These are phyloP conservation scores for Etheostoma perlongum DNA, from an alignment of 2,797 vertebrate species.

Conservation along the genomic window DNA sequence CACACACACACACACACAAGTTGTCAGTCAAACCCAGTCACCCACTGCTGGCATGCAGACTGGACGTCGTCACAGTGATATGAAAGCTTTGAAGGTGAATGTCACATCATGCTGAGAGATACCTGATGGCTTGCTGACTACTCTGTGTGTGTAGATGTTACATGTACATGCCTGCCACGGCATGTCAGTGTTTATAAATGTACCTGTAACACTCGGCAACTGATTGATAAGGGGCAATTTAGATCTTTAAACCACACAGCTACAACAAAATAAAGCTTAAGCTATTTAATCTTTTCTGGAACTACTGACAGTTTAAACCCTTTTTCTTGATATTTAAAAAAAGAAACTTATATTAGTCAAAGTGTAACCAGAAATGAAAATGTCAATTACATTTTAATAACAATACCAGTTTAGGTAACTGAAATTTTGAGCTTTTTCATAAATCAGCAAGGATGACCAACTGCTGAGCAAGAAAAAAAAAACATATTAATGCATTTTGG, in stretches of 20 bases:
- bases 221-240: background rate
- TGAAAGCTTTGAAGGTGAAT: constrained; percentile 60
- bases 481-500: background rate
- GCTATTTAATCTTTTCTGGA: background rate
- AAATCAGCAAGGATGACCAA: background rate
- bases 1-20: background rate
- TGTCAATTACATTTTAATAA: background rate
- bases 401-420: background rate
- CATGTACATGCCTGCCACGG: constrained; percentile 25
- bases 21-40: constrained; percentile 59
- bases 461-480: background rate
- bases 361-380: background rate
- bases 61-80: constrained; percentile 54
- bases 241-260: background rate
- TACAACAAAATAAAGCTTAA: background rate
- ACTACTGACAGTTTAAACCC: background rate
- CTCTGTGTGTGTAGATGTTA: constrained; percentile 8
- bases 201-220: constrained; percentile 3
- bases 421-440: background rate
- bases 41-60: constrained; percentile 62
- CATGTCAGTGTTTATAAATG: constrained; percentile 31
- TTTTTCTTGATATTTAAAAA: background rate
- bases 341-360: background rate
- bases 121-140: constrained; percentile 57
- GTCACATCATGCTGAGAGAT: constrained; percentile 59